phyloP scores from a whole-genome alignment of 2,797 vertebrate species.

The Microctenopoma steveboyesi region DNA sequence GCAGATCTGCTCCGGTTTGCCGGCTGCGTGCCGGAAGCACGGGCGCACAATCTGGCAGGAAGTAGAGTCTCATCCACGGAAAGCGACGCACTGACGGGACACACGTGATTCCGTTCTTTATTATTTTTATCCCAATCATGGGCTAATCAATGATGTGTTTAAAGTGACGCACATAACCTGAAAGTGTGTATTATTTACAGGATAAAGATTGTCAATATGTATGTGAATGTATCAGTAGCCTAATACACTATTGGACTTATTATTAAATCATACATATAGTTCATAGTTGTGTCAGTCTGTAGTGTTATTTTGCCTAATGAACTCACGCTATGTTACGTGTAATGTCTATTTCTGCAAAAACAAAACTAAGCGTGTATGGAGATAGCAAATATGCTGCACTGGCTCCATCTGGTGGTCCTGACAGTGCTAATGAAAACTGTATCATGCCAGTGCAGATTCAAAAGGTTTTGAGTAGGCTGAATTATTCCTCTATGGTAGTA shows the following conservation, averaged over 20 bases:
- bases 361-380: background rate
- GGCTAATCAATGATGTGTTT: no score
- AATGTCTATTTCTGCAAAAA: background rate
- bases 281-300: background rate
- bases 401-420: conserved; percentile 55
- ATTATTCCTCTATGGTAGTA: background rate
- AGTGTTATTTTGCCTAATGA: background rate
- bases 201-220: background rate
- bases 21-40: conserved; percentile 25
- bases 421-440: background rate
- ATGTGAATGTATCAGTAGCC: no score
- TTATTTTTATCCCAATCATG: background rate
- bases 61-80: conserved; percentile 2
- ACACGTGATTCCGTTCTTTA: conserved; percentile 52
- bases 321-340: background rate
- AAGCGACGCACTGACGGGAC: background rate
- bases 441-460: background rate
- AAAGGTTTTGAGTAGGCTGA: background rate
- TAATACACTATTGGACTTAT: no score
- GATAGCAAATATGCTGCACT: conserved; percentile 4
- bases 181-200: background rate
- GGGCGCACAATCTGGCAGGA: conserved; percentile 69
- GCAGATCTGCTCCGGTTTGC: conserved; percentile 5
- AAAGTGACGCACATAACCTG: background rate
- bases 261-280: background rate